Conservation (phyloP, 2,113 vertebrate genomes). For the Rhodinocichla rosea region DNA sequence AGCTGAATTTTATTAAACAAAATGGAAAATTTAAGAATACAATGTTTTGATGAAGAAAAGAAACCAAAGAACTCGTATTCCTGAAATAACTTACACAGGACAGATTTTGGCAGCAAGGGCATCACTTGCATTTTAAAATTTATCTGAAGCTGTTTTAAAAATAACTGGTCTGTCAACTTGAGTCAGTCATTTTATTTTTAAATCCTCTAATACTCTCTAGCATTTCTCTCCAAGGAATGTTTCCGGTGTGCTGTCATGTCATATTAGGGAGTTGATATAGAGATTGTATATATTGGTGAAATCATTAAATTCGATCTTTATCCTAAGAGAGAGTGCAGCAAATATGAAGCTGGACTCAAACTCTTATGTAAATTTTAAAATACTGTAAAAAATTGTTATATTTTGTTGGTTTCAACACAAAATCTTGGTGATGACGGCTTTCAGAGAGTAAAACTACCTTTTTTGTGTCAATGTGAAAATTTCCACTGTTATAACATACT, state of each 20-base stretch:
- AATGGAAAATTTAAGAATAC: background rate
- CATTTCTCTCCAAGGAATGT: constrained; percentile 56
- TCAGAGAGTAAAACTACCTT: background rate
- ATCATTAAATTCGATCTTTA: background rate
- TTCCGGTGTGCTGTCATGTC: constrained; percentile 25
- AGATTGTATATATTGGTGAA: constrained; percentile 20
- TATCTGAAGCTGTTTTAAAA: constrained; percentile 58
- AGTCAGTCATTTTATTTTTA: constrained; percentile 35
- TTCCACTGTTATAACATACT: background rate
- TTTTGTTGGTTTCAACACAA: background rate
- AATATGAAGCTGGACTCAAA: background rate
- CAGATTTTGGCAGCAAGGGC: constrained; percentile 10
- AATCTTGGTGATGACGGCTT: background rate
- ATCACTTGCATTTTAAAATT: background rate
- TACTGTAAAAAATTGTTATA: background rate
- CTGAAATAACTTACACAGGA: background rate
- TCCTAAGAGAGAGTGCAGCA: background rate
- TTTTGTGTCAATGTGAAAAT: background rate
- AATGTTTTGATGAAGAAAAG: background rate
- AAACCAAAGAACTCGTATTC: background rate
- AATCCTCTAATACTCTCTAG: constrained; percentile 27
- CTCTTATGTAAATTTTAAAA: background rate
- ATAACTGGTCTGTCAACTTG: constrained; percentile 56
- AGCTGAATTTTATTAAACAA: background rate
- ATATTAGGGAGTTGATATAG: background rate